Evolutionary conservation across 2,113 vertebrate species (phyloP), one percentile per base, ranked within the genome.

Genomic region (Mionectes macconnelli): DNA sequence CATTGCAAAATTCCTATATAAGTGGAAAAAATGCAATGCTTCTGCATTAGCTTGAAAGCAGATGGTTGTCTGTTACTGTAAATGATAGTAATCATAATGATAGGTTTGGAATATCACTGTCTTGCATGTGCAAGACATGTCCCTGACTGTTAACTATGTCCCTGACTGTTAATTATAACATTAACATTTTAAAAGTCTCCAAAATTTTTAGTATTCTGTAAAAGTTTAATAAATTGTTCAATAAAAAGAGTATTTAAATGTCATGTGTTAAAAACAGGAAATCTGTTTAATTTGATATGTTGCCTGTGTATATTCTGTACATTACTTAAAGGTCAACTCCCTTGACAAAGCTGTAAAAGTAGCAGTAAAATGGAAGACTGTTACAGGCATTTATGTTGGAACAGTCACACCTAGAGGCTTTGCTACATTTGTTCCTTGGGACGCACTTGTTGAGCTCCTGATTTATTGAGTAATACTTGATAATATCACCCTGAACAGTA

Each of bases 81-180:
- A 98, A n/a, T n/a, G n/a, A n/a, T n/a, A 97, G 96, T 97, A n/a
- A n/a, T 97, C 97, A 97, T 50, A 94, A 69, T 30, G 33, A 96
- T 94, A 96, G 74, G 90, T 97, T 97, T 97, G 95, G 94, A 96
- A 93, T 94, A 97, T 83, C 89, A 89, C 47, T 89, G 85, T 62
- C 89, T 97, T 84, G 53, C 78, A 70, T 83, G 91, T 52, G 62
- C 62, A 52, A 72, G 50, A 52, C 77, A 79, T 77, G 90, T 87
- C 47, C 96, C 95, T 97, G 93, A n/a, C n/a, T n/a, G n/a, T 97
- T 98, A 98, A 98, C 98, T 81, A 83, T 79, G 90, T 85, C 47
- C 96, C 69, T 96, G 96, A 96, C 95, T 97, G 93, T 97, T 98
- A 98, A 98, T 98, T 98, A 91, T 90, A 89, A 57, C 60, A 98